Evolutionary conservation across 2,888 invertebrate genomes (phyloP).

Genomic region (Saturnia pavonia): DNA sequence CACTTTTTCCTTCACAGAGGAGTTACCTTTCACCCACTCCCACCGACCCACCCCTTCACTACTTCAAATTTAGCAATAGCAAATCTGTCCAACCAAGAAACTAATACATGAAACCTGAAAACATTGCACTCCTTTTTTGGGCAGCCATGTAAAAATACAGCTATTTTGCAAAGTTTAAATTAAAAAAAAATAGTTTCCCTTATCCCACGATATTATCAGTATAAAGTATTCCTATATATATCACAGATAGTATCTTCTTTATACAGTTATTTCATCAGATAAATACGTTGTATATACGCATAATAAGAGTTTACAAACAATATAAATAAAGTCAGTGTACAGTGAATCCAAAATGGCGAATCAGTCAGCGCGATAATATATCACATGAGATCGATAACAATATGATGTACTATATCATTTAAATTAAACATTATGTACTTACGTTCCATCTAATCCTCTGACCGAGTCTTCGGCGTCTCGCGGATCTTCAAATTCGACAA

Average conservation of each 20-base stretch:
- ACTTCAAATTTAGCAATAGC: too few relatives aligned
- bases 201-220: neutral
- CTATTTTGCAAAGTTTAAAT: too few relatives aligned
- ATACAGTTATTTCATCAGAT: neutral
- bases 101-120: too few relatives aligned
- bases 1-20: too few relatives aligned
- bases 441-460: conserved; percentile 89
- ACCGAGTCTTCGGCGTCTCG: conserved; percentile 94
- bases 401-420: neutral
- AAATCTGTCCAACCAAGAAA: too few relatives aligned
- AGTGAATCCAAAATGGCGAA: conserved; percentile 7
- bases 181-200: neutral
- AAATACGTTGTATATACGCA: neutral
- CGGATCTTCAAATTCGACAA: conserved; percentile 94
- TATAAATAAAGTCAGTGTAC: neutral
- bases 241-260: neutral
- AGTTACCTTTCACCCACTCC: too few relatives aligned
- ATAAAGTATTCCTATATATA: neutral
- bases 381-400: conserved; percentile 23
- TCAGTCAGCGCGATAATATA: conserved; percentile 2
- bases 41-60: too few relatives aligned
- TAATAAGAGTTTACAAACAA: neutral
- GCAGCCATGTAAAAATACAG: too few relatives aligned
- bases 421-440: conserved; percentile 41
- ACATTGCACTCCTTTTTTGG: too few relatives aligned